A percentile compares a stretch with the other conserved stretches of the same genome.
phyloP scores from a whole-genome alignment of 2,797 vertebrate species.

The Dendrocincla fuliginosa region DNA sequence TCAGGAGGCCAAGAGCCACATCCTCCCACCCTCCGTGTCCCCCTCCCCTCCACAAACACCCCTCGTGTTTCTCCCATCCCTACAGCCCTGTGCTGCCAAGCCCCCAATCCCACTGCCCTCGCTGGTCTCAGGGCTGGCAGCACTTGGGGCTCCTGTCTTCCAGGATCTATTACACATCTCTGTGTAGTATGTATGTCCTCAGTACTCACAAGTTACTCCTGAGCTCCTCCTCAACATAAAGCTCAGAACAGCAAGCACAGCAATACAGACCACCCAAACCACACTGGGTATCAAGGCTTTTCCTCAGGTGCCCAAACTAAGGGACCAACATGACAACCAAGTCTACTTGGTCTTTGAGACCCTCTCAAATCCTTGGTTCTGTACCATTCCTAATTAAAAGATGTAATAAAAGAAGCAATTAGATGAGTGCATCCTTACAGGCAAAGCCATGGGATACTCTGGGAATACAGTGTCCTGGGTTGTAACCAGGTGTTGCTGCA shows the following conservation, averaged over 20 bases:
- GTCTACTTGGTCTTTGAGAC: background rate
- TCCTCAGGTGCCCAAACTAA: fast-evolving
- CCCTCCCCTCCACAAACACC: background rate
- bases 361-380: background rate
- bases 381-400: background rate
- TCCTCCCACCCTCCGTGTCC: background rate
- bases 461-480: background rate
- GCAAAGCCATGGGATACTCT: background rate
- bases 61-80: fast-evolving
- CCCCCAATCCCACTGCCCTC: background rate
- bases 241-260: background rate
- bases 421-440: background rate
- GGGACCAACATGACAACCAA: background rate
- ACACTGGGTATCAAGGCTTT: fast-evolving
- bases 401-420: background rate
- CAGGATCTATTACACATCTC: background rate
- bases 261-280: background rate
- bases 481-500: background rate
- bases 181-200: fast-evolving
- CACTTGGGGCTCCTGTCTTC: fast-evolving
- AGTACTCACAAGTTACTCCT: background rate
- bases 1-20: background rate
- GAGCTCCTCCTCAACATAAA: background rate
- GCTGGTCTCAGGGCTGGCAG: fast-evolving
- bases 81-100: fast-evolving